Base-by-base conservation (phyloP, 2,113 vertebrate genomes). In the Gymnogyps californianus region DNA sequence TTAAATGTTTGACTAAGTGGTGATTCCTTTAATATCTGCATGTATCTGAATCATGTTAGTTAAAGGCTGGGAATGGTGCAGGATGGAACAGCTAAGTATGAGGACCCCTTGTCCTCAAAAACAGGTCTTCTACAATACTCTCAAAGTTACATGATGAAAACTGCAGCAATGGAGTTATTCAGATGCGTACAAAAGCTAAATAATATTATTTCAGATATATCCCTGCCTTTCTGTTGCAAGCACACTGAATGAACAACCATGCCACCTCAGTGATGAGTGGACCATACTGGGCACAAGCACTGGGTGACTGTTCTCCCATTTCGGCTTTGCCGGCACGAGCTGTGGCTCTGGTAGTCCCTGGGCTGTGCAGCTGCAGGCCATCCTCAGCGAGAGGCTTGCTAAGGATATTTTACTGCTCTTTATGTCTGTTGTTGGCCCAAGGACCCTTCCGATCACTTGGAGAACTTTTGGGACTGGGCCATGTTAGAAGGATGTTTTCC, bases 261-360 rank as follows among this genome's bases (percentile, higher is more conserved):
- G 20, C 6, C 51, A 51, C 46, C 28, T 44, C 36, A 19, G 0
- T 1, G 6, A 15, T 2, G 20, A 49, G 15, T 4, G 24, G 49
- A 8, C 26, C 5, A 2, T n/a, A 16, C 36, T 28, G 44, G 36
- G 20, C 55, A 76, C 57, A 61, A 58, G 47, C 32, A 9, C 3
- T 29, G 49, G 18, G 19, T 38, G 44, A 46, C 32, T 36, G 5
- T 29, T 55, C 18, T 64, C 67, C 32, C 16, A 2, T 9, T 72
- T 28, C 32, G 44, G 20, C 28, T 83, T 61, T 79, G 14, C 69
- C 59, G 65, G 15, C 31, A 62, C 1, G 1, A 93, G 32, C 17
- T 24, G n/a, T 34, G 62, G 59, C 54, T 78, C 75, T 24, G 49
- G 36, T 7, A 36, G 40, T 31, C 21, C 52, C 64, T 10, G 9